phyloP scores from a whole-genome alignment of 2,888 invertebrate species.

The Morpho achilles region DNA sequence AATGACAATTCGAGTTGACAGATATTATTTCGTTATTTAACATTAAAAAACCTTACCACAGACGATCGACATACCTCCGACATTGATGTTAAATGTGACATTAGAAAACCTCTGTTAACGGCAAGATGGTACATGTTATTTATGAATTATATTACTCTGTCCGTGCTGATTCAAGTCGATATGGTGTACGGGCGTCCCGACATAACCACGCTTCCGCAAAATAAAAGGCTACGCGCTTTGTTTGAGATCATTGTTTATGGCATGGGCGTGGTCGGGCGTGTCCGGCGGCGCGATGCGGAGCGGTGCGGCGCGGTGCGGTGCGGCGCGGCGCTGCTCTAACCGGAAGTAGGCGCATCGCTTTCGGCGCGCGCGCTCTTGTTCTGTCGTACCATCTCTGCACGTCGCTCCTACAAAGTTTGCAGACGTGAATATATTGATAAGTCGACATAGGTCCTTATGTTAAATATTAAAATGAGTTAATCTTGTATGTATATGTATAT shows the following conservation, averaged over 20 bases:
- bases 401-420: constrained; percentile 85
- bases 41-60: no score
- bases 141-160: no score
- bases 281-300: constrained; percentile 4
- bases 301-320: constrained; percentile 26
- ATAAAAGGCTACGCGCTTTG: constrained; percentile 11
- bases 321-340: constrained; percentile 32
- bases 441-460: no score
- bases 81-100: no score
- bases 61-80: no score
- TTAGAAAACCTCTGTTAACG: no score
- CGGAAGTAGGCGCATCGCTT: constrained; percentile 81
- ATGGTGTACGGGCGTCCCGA: not conserved
- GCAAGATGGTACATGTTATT: no score
- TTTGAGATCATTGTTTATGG: constrained; percentile 17
- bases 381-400: constrained; percentile 93
- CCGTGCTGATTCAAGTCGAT: not conserved
- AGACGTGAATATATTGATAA: no score
- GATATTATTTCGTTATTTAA: no score
- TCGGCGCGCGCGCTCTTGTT: constrained; percentile 88
- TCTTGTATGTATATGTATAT: no score
- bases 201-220: constrained; percentile 11
- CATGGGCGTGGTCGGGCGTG: constrained; percentile 6
- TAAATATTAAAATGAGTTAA: no score
- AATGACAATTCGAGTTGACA: no score